Evolutionary conservation across 2,113 vertebrate genomes (phyloP).

Genomic region (Rattus norvegicus): DNA sequence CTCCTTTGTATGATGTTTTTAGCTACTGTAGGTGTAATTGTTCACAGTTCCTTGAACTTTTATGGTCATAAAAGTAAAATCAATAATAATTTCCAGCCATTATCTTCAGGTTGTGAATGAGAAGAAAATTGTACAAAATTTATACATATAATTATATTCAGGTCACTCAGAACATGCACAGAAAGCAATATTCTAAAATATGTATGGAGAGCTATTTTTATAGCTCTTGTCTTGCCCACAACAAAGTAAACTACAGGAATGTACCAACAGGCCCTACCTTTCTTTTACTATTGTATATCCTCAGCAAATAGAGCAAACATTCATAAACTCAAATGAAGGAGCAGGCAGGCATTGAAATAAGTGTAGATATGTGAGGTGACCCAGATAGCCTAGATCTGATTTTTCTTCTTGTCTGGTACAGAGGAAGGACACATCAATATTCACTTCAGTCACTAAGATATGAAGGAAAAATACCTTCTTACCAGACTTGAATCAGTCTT

Average conservation of each 20-base stretch:
- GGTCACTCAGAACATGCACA: neutral
- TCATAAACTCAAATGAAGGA: neutral
- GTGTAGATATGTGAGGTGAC: neutral
- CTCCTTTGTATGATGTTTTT: constrained; percentile 75
- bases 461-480: neutral
- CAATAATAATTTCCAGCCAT: constrained; percentile 10
- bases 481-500: neutral
- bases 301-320: neutral
- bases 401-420: neutral
- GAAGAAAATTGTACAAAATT: neutral
- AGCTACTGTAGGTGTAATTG: neutral
- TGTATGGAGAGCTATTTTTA: neutral
- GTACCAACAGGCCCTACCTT: neutral
- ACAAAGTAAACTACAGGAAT: neutral
- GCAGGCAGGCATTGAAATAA: neutral
- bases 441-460: neutral
- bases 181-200: constrained; percentile 4
- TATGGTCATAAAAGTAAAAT: neutral
- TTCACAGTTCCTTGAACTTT: neutral
- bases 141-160: constrained; percentile 3
- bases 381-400: neutral
- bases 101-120: constrained; percentile 5
- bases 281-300: neutral
- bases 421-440: neutral
- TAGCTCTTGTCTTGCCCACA: neutral